A percentile compares a stretch with the other conserved stretches of the same genome.
phyloP scores from a whole-genome alignment of 2,797 vertebrate genomes.

The Anas capensis region DNA sequence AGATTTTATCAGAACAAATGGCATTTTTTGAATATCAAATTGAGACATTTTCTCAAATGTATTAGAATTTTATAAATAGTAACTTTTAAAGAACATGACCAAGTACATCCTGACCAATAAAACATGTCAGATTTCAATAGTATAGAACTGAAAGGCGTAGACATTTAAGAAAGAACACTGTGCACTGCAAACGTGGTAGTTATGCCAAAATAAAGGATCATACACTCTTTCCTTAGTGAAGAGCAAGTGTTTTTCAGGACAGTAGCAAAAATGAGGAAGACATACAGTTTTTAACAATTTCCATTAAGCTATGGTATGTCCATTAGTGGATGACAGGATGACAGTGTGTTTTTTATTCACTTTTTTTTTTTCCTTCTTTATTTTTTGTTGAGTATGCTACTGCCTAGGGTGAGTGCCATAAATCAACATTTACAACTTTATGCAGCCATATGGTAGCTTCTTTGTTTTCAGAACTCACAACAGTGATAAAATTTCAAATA shows the following conservation, averaged over 20 bases:
- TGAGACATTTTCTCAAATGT: background rate
- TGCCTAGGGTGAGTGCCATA: background rate
- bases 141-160: background rate
- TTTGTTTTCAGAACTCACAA: background rate
- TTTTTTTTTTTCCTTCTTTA: background rate
- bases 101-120: background rate
- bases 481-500: background rate
- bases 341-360: too few species aligned
- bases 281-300: background rate
- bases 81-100: background rate
- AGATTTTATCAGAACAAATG: background rate
- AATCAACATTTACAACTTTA: background rate
- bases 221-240: background rate
- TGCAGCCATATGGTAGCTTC: background rate
- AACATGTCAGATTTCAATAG: background rate
- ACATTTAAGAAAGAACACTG: background rate
- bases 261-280: background rate
- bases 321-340: background rate
- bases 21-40: background rate
- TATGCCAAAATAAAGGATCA: background rate
- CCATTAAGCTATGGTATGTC: background rate
- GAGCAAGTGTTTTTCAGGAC: background rate
- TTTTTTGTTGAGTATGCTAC: background rate
- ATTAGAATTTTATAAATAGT: background rate
- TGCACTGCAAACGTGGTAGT: background rate